phyloP scores from a whole-genome alignment of 2,888 invertebrate species.

The Hesperia comma region DNA sequence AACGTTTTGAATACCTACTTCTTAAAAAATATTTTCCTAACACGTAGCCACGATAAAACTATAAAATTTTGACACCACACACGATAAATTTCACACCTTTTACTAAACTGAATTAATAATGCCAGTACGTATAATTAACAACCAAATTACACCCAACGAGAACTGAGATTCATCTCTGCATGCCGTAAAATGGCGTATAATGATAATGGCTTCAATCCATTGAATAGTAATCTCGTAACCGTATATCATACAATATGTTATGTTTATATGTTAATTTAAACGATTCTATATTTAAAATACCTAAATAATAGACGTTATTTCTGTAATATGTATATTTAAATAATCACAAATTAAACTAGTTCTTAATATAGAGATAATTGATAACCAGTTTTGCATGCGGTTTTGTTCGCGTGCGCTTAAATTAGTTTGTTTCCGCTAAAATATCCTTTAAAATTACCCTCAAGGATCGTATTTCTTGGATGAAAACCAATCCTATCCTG shows the following conservation, averaged over 20 bases:
- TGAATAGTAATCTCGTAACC: conserved; percentile 3
- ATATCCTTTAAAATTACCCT: too few species aligned
- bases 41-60: too few species aligned
- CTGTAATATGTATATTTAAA: conserved; percentile 7
- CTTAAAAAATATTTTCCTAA: too few species aligned
- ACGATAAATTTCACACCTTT: not conserved
- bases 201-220: conserved; percentile 15
- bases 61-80: too few species aligned
- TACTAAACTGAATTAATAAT: not conserved
- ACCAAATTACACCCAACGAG: conserved; percentile 19
- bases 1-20: too few species aligned
- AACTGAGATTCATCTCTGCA: conserved; percentile 16
- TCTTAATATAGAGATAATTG: too few species aligned
- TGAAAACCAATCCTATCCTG: too few species aligned
- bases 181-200: conserved; percentile 20
- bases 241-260: not conserved
- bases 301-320: not conserved
- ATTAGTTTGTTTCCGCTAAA: too few species aligned
- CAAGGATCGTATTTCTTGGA: too few species aligned
- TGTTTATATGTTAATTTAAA: conserved; percentile 1
- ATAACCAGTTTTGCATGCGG: too few species aligned
- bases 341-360: not conserved
- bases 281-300: conserved; percentile 11
- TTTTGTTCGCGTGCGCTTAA: too few species aligned
- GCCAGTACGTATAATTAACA: conserved; percentile 9